Conservation (phyloP, 2,888 invertebrate genomes). For the Tetanocera ferruginea region DNA sequence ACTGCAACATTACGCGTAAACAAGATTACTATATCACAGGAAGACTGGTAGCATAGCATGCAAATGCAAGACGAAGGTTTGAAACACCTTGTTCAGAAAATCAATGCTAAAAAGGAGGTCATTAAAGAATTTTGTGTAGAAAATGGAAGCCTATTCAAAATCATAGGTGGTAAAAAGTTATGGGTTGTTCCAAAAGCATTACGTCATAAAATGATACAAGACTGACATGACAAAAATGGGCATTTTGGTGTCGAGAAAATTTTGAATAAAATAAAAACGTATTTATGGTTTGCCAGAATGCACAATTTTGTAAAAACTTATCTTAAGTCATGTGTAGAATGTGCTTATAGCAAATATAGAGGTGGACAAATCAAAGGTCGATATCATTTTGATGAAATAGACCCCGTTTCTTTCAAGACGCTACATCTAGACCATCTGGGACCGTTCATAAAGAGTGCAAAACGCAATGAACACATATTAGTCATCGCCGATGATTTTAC, state of each 20-base stretch:
- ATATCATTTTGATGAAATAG: slow-evolving; percentile 17
- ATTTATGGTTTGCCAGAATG: slow-evolving; percentile 32
- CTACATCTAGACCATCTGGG: slow-evolving; percentile 9
- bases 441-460: background rate
- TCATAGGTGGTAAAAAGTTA: slow-evolving; percentile 2
- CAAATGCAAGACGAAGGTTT: slow-evolving; percentile 7
- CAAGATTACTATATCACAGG: background rate
- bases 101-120: background rate
- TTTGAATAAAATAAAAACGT: background rate
- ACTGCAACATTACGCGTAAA: background rate
- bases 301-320: slow-evolving; percentile 24
- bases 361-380: slow-evolving; percentile 29
- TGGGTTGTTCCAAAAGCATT: slow-evolving; percentile 42
- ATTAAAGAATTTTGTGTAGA: slow-evolving; percentile 17
- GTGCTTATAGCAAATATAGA: slow-evolving; percentile 51
- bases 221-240: slow-evolving; percentile 28
- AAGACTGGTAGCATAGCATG: too few relatives aligned
- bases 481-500: background rate
- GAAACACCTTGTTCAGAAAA: slow-evolving; percentile 7
- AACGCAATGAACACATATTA: slow-evolving; percentile 24
- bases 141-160: slow-evolving; percentile 24
- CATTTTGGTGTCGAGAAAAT: slow-evolving; percentile 14
- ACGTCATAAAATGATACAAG: slow-evolving; percentile 20
- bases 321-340: slow-evolving; percentile 19
- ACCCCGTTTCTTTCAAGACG: slow-evolving; percentile 2